Percentiles rank a stretch among this genome's conserved stretches.
These are phyloP conservation scores for Novumbra hubbsi DNA, from an alignment of 2,797 vertebrate species.

Conservation along the genomic window DNA sequence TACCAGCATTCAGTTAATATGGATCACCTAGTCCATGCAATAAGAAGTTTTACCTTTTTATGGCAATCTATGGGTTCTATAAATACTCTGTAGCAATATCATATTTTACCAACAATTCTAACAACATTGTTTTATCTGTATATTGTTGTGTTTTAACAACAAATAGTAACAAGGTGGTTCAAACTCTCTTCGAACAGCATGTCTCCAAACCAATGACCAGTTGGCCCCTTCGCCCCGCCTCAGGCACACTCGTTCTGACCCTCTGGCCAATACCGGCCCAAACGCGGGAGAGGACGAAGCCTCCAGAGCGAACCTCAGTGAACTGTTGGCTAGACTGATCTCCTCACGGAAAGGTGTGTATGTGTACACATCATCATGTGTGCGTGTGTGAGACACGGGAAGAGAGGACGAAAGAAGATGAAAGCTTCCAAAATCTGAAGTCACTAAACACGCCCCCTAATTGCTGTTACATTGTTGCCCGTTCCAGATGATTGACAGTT, in stretches of 20 bases:
- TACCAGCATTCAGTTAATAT: too few relatives aligned
- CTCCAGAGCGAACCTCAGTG: conserved; percentile 79
- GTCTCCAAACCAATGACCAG: conserved; percentile 44
- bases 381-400: conserved; percentile 10
- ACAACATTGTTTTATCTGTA: not conserved
- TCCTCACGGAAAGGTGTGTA: conserved; percentile 86
- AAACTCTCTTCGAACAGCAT: conserved; percentile 31
- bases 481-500: conserved; percentile 68
- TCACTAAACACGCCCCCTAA: conserved; percentile 38
- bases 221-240: conserved; percentile 52
- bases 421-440: not conserved
- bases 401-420: not conserved
- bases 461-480: conserved; percentile 36
- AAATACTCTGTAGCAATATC: not conserved
- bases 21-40: too few relatives aligned
- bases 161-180: not conserved
- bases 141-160: not conserved
- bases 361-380: not conserved
- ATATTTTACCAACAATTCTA: not conserved
- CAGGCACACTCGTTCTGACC: conserved; percentile 69
- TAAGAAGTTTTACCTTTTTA: not conserved
- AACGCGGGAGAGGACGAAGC: conserved; percentile 64
- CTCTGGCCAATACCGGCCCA: conserved; percentile 68
- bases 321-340: conserved; percentile 87
- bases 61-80: not conserved